Percentiles rank a stretch among this genome's conserved stretches.
These are phyloP conservation scores for Neelides sp. DNA, from an alignment of 1,140 invertebrate species.

Conservation along the genomic window DNA sequence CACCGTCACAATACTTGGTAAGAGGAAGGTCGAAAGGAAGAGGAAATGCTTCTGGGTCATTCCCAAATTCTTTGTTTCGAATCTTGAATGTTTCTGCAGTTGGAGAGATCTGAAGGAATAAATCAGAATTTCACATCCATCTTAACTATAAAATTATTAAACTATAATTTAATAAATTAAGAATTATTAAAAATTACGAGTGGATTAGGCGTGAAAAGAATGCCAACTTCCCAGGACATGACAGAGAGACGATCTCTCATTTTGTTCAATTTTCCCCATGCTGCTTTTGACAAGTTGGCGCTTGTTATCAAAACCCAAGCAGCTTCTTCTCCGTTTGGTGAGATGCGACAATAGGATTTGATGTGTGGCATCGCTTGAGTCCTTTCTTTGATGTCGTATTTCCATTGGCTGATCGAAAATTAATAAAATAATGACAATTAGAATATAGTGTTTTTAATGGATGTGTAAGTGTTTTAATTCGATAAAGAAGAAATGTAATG, in stretches of 20 bases:
- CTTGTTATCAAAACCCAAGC: conserved; percentile 79
- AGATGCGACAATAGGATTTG: conserved; percentile 72
- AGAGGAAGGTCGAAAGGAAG: conserved; percentile 68
- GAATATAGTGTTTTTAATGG: background rate
- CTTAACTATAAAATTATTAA: background rate
- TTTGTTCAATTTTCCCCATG: conserved; percentile 71
- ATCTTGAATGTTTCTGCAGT: conserved; percentile 35
- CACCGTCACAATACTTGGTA: conserved; percentile 46
- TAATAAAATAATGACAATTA: conserved; percentile 9
- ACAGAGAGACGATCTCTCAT: conserved; percentile 53
- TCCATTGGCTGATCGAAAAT: conserved; percentile 62
- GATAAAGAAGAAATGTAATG: conserved; percentile 6
- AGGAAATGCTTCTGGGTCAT: conserved; percentile 44
- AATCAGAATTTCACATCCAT: background rate
- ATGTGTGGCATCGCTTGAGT: conserved; percentile 82
- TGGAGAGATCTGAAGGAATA: conserved; percentile 12
- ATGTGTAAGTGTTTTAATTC: conserved; percentile 4
- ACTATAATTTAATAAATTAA: conserved; percentile 5
- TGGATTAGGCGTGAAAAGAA: conserved; percentile 73
- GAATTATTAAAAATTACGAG: conserved; percentile 48
- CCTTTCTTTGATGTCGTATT: conserved; percentile 49
- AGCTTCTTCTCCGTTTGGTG: conserved; percentile 47
- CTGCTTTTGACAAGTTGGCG: conserved; percentile 87
- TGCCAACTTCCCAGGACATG: conserved; percentile 80
- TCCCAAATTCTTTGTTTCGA: conserved; percentile 35